Evolutionary conservation across 2,888 invertebrate genomes (phyloP).

Genomic region (Diaphora mendica): DNA sequence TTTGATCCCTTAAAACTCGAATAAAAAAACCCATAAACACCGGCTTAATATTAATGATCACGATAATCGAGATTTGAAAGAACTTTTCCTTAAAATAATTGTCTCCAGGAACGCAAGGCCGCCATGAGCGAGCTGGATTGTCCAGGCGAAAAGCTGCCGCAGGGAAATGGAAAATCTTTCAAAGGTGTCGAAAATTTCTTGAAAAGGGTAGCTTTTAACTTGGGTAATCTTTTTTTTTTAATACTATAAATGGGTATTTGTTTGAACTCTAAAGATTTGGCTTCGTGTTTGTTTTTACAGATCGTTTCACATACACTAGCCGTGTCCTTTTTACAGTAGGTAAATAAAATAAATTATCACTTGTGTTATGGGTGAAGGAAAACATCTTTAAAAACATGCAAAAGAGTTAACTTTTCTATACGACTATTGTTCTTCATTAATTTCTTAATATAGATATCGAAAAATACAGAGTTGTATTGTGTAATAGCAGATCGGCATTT

Average conservation of each 20-base stretch:
- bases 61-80: background rate
- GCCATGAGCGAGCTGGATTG: conserved; percentile 5
- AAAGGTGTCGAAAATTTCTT: conserved; percentile 78
- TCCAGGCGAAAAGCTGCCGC: background rate
- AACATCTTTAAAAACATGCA: background rate
- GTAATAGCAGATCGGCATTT: conserved; percentile 2
- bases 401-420: background rate
- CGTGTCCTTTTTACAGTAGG: background rate
- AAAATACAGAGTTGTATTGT: background rate
- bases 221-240: conserved; percentile 24
- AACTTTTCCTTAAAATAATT: conserved; percentile 7
- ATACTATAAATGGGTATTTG: background rate
- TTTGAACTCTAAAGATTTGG: background rate
- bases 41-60: no score
- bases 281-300: background rate
- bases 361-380: conserved; percentile 13
- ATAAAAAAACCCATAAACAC: background rate
- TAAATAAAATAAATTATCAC: conserved; percentile 10
- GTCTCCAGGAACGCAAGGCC: conserved; percentile 8
- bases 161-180: conserved; percentile 43
- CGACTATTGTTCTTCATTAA: background rate
- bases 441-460: background rate
- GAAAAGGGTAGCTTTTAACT: conserved; percentile 68
- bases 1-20: background rate
- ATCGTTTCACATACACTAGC: conserved; percentile 12